phyloP scores from a whole-genome alignment of 1,140 invertebrate species.

The Leptinotarsa undecemlineata region DNA sequence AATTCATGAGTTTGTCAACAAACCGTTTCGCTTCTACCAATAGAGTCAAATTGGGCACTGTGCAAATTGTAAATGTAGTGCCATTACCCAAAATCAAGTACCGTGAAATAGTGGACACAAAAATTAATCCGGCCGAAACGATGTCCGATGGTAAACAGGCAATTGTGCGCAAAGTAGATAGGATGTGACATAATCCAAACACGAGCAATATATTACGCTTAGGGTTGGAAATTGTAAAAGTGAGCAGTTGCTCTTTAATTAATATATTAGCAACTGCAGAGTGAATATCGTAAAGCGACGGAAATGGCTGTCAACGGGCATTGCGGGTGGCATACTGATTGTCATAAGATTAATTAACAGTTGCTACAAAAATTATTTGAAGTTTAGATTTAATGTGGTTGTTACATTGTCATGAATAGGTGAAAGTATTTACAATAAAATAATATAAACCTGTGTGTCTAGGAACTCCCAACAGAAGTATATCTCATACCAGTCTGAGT shows the following conservation, averaged over 20 bases:
- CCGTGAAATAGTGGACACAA: neutral
- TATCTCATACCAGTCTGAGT: no score
- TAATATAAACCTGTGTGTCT: no score
- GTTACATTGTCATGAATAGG: no score
- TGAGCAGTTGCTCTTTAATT: constrained; percentile 2
- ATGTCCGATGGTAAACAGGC: neutral
- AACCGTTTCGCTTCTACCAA: no score
- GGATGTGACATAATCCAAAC: neutral
- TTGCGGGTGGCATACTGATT: neutral
- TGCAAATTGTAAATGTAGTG: neutral
- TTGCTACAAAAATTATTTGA: no score
- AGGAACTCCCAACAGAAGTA: no score
- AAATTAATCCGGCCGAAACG: neutral
- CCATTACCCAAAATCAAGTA: neutral
- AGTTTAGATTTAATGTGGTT: no score
- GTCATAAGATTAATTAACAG: neutral
- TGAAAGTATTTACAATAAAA: no score
- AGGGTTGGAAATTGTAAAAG: neutral
- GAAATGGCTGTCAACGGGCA: neutral
- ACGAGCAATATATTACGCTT: neutral
- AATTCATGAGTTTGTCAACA: no score
- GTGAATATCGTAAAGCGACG: neutral
- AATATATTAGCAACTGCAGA: neutral
- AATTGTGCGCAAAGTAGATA: neutral
- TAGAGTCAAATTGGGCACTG: neutral